Base-by-base conservation (phyloP, 2,888 invertebrate species). In the Drosophila nr. fundita region DNA sequence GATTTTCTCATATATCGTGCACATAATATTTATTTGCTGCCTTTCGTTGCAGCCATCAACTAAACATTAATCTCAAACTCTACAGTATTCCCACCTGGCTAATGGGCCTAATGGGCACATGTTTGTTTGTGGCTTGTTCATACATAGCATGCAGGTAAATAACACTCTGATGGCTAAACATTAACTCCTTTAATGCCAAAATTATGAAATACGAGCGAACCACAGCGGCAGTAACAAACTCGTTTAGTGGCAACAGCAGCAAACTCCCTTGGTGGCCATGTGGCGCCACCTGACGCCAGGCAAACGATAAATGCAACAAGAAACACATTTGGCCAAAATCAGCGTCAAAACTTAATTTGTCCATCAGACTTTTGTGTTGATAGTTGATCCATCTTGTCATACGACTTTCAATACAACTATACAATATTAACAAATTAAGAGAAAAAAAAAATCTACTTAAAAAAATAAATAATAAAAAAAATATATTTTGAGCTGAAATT, bases 321-420 rank as follows among this genome's bases (percentile, higher is more conserved):
- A 13, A n/a, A 18, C 6, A n/a, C 52, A 59, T 78, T 55, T 62
- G 13, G 34, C 34, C 36, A 54, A 57, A 74, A 60, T 38, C 45
- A 18, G 40, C 27, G 13, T 29, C 45, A 54, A 57, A 62, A 60
- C 49, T 57, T 52, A 45, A 52, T 82, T 52, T 78, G 49, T 69
- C 50, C 69, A 78, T 67, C 61, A 50, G 40, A 21, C 45, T 30
- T 36, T 18, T n/a, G 48, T 27, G 42, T 36, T 50, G 50, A 55
- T 29, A 24, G 45, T 36, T 38, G 55, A 66, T 76, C 59, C 49
- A 54, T 45, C 32, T 77, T 82, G 82, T 73, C 74, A 69, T 65
- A 70, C 79, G 67, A 75, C 83, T 79, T 79, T 82, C 79, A 67
- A 81, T 45, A 66, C 50, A 45, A 62, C 3, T 24, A 5, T 5